Percentiles rank a stretch among this genome's conserved stretches.
These are phyloP conservation scores for Apocheima hispidaria DNA, from an alignment of 2,888 invertebrate species.

Conservation along the genomic window DNA sequence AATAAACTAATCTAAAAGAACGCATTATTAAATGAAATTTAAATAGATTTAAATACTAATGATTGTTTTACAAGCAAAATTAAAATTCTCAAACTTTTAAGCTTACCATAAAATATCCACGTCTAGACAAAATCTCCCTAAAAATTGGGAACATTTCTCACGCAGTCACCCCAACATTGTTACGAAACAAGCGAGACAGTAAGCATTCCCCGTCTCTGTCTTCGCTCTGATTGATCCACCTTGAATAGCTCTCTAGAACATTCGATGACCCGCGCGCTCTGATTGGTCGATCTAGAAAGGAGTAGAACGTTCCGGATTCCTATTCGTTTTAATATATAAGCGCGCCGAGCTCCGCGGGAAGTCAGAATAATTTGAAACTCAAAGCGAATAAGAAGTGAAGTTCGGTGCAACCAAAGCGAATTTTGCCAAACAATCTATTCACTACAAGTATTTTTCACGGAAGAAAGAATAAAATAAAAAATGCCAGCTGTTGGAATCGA, in stretches of 20 bases:
- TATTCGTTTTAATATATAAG: slow-evolving; percentile 67
- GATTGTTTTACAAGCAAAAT: too few species aligned
- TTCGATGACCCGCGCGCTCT: slow-evolving; percentile 48
- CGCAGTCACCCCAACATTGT: slow-evolving; percentile 32
- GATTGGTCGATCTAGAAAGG: slow-evolving; percentile 60
- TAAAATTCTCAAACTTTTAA: too few species aligned
- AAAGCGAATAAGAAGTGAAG: slow-evolving; percentile 58
- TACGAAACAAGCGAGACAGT: slow-evolving; percentile 7
- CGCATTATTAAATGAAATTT: too few species aligned
- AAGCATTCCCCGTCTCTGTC: slow-evolving; percentile 44
- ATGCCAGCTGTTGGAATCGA: slow-evolving; percentile 86
- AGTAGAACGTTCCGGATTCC: slow-evolving; percentile 61
- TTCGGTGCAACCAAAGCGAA: slow-evolving; percentile 62
- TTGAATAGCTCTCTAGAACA: slow-evolving; percentile 53
- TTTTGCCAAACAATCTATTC: slow-evolving; percentile 42
- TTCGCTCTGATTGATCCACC: slow-evolving; percentile 55
- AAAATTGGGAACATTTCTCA: slow-evolving; percentile 35
- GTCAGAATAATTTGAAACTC: slow-evolving; percentile 71
- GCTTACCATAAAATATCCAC: too few species aligned
- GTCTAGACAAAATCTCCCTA: slow-evolving; percentile 27
- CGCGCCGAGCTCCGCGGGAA: slow-evolving; percentile 59
- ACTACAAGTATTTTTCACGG: slow-evolving; percentile 37
- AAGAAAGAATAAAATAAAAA: slow-evolving; percentile 50
- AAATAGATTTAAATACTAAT: too few species aligned
- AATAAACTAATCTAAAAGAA: too few species aligned